A percentile compares a stretch with the other conserved stretches of the same genome.
phyloP scores from a whole-genome alignment of 2,888 invertebrate genomes.

The Thymelicus lineola region DNA sequence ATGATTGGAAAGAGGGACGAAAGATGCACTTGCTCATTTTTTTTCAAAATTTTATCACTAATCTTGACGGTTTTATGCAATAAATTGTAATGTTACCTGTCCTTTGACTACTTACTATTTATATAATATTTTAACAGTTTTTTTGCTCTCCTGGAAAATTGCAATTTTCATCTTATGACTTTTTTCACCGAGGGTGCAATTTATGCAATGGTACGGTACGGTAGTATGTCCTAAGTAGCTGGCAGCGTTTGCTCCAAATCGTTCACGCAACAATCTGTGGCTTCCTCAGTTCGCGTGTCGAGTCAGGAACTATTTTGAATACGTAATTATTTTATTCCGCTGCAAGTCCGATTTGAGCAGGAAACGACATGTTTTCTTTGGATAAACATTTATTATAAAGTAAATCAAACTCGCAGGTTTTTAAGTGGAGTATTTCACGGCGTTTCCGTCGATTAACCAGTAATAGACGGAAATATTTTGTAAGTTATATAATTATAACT shows the following conservation, averaged over 20 bases:
- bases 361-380: constrained; percentile 60
- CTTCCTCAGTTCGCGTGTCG: constrained; percentile 67
- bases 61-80: too few species aligned
- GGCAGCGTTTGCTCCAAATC: constrained; percentile 24
- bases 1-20: too few species aligned
- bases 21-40: too few species aligned
- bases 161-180: too few species aligned
- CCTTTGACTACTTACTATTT: too few species aligned
- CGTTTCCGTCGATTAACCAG: constrained; percentile 44
- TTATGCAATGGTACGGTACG: constrained; percentile 3
- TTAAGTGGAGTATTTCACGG: constrained; percentile 34
- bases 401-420: constrained; percentile 41
- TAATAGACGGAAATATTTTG: constrained; percentile 19
- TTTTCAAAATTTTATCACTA: too few species aligned
- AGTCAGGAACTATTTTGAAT: constrained; percentile 56
- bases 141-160: too few species aligned
- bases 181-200: too few species aligned
- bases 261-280: constrained; percentile 43
- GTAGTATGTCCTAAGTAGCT: background rate
- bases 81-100: too few species aligned
- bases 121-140: too few species aligned
- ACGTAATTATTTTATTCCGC: constrained; percentile 53
- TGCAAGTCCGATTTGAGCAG: constrained; percentile 55
- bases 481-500: constrained; percentile 9
- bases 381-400: constrained; percentile 51